These are phyloP conservation scores for Microvelia longipes DNA, from an alignment of 1,140 invertebrate genomes.

Conservation along the genomic window DNA sequence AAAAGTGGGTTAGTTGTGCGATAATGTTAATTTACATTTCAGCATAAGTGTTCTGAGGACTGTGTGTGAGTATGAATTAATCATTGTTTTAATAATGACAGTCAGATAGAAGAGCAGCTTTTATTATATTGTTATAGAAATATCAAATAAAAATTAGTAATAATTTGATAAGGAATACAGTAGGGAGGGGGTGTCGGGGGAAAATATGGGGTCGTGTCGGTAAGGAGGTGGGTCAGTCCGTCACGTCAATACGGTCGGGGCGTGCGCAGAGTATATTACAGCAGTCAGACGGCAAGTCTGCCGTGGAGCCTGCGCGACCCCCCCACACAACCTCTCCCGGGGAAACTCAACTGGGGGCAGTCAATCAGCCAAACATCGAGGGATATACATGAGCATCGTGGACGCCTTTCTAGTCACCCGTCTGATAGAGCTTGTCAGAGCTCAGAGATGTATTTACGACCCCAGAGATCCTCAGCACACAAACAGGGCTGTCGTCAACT, in stretches of 20 bases:
- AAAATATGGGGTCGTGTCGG: not conserved
- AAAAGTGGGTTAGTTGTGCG: too few species aligned
- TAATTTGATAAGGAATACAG: not conserved
- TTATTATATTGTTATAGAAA: too few species aligned
- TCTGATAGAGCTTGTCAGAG: slow-evolving; percentile 6
- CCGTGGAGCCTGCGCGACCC: not conserved
- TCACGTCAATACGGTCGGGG: not conserved
- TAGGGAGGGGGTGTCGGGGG: not conserved
- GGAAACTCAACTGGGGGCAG: not conserved
- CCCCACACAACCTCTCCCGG: not conserved
- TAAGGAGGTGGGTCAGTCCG: not conserved
- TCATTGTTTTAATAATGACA: too few species aligned
- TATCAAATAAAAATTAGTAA: too few species aligned
- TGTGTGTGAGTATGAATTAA: too few species aligned
- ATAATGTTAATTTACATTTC: too few species aligned
- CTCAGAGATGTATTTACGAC: slow-evolving; percentile 9
- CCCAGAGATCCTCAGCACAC: slow-evolving; percentile 9
- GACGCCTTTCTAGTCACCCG: slow-evolving; percentile 9
- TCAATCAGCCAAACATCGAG: not conserved
- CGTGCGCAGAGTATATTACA: not conserved
- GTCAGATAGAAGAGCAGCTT: too few species aligned
- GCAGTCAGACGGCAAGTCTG: not conserved
- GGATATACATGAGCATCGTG: slow-evolving; percentile 5
- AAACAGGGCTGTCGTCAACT: slow-evolving; percentile 9
- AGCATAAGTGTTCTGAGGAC: too few species aligned